Base-by-base conservation (phyloP, 2,888 invertebrate species). In the Stenotaenia linearis region DNA sequence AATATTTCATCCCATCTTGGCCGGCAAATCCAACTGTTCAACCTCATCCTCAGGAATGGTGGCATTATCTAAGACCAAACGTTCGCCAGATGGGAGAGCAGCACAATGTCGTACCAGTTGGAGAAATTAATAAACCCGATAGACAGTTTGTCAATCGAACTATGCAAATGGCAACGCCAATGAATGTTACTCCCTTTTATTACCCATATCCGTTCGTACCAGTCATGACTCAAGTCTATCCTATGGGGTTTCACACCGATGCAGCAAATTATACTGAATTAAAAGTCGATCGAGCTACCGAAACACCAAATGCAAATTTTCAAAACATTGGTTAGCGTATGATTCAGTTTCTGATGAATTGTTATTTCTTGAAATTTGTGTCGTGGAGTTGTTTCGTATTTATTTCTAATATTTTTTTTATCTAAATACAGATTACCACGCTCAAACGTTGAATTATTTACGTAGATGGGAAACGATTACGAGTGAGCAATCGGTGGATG, bases 401-500 rank as follows among this genome's bases (percentile, higher is more conserved):
- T 69, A 69, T 25, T 23, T 1, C 6, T 61, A 12, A 10, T 61
- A 7, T 25, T 69, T 69, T 69, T 28, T 7, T n/a, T n/a, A n/a
- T n/a, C n/a, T n/a, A n/a, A n/a, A n/a, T n/a, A n/a, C 15, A 69
- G 69, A 69, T 25, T 69, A 69, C 12, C 25, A 23, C 1, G 69
- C 69, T 5, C 69, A 69, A 25, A 15, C 69, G 28, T 69, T 69
- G 28, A 69, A 28, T 25, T 69, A 69, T 28, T 23, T 78, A 0
- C 56, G 78, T 21, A 25, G 28, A n/a, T 78, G 78, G 78, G 78
- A 78, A 30, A 10, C 28, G n/a, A n/a, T 78, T 30, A 28, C 12
- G 10, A 23, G 6, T 23, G 10, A 50, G 1, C n/a, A 3, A 15
- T 30, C 61, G 23, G 61, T 45, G 12, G n/a, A 77, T 7, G 18